These are phyloP conservation scores for Oscheius sp. DNA, from an alignment of 2,888 invertebrate genomes.

Conservation along the genomic window DNA sequence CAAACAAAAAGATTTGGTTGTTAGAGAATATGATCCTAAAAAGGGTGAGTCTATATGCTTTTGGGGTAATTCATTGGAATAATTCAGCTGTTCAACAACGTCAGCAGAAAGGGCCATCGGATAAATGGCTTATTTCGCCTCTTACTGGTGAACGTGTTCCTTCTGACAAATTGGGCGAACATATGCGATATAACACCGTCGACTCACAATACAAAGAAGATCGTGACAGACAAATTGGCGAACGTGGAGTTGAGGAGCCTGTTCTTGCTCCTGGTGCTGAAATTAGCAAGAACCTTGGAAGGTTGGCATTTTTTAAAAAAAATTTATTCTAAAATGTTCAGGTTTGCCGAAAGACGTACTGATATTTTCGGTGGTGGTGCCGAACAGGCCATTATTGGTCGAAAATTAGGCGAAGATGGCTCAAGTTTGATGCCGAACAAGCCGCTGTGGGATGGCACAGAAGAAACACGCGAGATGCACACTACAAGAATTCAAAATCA, in stretches of 20 bases:
- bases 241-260: conserved; percentile 80
- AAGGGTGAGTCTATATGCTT: conserved; percentile 76
- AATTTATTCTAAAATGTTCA: conserved; percentile 74
- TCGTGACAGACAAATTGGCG: conserved; percentile 83
- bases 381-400: conserved; percentile 98
- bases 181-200: conserved; percentile 82
- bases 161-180: conserved; percentile 95
- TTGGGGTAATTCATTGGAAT: not conserved
- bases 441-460: conserved; percentile 95
- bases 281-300: conserved; percentile 87
- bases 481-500: conserved; percentile 63
- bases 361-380: conserved; percentile 93
- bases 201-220: conserved; percentile 84
- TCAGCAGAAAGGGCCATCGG: conserved; percentile 34
- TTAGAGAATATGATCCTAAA: conserved; percentile 89
- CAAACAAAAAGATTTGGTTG: conserved; percentile 57
- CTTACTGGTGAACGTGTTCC: conserved; percentile 98
- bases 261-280: conserved; percentile 86
- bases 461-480: conserved; percentile 86
- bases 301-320: conserved; percentile 24
- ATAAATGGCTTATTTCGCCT: conserved; percentile 91
- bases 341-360: conserved; percentile 94
- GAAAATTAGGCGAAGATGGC: conserved; percentile 82
- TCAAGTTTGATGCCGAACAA: conserved; percentile 37
- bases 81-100: conserved; percentile 33